A percentile compares a stretch with the other conserved stretches of the same genome.
Conservation (phyloP, 2,888 invertebrate genomes). For the Belgica antarctica region DNA sequence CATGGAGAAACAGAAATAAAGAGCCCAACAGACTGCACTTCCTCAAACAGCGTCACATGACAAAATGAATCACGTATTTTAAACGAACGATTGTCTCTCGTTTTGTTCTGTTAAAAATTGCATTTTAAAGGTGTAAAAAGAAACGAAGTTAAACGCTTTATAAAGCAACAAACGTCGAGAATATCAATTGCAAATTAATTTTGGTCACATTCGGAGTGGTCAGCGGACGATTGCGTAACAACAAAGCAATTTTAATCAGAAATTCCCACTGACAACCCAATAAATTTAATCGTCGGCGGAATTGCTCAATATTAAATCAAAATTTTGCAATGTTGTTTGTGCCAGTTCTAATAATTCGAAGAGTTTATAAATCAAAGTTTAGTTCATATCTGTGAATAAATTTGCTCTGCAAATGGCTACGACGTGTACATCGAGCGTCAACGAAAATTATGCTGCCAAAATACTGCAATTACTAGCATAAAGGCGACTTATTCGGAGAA, state of each 20-base stretch:
- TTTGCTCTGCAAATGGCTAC: background rate
- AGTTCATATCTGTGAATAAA: background rate
- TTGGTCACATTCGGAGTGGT: background rate
- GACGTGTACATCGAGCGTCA: background rate
- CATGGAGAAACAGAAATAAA: background rate
- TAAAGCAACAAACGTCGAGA: background rate
- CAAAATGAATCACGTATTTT: background rate
- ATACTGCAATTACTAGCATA: background rate
- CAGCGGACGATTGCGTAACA: too few relatives aligned
- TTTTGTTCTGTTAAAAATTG: background rate
- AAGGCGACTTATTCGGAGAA: background rate
- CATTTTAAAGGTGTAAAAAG: background rate
- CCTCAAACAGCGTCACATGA: background rate
- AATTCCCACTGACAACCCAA: too few relatives aligned
- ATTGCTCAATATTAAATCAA: background rate
- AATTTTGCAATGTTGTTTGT: too few relatives aligned
- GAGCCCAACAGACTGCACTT: conserved; percentile 3
- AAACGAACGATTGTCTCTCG: background rate
- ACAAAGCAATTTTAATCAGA: too few relatives aligned
- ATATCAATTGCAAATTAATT: conserved; percentile 41
- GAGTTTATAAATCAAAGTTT: background rate
- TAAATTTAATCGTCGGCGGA: background rate
- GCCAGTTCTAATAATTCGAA: background rate
- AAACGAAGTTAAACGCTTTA: background rate
- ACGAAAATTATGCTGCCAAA: too few relatives aligned